phyloP scores from a whole-genome alignment of 2,797 vertebrate genomes.

The Hemitrygon akajei region DNA sequence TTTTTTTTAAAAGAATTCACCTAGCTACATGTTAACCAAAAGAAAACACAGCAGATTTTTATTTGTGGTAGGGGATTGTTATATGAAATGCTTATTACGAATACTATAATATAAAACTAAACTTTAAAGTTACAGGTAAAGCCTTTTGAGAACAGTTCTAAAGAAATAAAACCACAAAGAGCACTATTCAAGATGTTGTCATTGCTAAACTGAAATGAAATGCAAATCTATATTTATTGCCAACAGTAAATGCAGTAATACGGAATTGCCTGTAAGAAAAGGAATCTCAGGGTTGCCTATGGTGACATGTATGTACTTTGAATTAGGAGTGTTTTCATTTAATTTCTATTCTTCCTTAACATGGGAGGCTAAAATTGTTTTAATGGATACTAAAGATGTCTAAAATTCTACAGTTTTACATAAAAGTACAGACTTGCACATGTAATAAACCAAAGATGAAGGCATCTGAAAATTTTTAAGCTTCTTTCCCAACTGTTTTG shows the following conservation, averaged over 20 bases:
- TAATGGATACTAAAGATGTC: not conserved
- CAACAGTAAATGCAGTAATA: not conserved
- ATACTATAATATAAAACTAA: not conserved
- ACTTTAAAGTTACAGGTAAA: not conserved
- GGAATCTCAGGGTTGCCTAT: too few species aligned
- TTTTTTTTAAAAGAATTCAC: not conserved
- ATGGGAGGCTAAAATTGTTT: not conserved
- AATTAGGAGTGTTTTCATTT: not conserved
- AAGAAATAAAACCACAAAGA: not conserved
- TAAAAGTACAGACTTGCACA: not conserved
- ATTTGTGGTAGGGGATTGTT: not conserved
- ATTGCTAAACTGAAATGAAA: constrained; percentile 11
- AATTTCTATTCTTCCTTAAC: not conserved
- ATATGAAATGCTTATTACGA: not conserved
- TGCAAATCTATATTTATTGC: not conserved
- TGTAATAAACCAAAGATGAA: not conserved
- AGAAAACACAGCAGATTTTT: not conserved
- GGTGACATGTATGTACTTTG: too few species aligned
- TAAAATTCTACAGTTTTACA: not conserved
- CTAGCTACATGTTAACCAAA: not conserved
- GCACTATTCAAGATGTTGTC: not conserved
- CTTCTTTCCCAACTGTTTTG: not conserved
- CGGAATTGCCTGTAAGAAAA: not conserved
- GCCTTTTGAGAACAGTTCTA: not conserved
- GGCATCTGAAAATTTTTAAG: not conserved